phyloP scores from a whole-genome alignment of 2,797 vertebrate genomes.

The Tragopan temminckii region DNA sequence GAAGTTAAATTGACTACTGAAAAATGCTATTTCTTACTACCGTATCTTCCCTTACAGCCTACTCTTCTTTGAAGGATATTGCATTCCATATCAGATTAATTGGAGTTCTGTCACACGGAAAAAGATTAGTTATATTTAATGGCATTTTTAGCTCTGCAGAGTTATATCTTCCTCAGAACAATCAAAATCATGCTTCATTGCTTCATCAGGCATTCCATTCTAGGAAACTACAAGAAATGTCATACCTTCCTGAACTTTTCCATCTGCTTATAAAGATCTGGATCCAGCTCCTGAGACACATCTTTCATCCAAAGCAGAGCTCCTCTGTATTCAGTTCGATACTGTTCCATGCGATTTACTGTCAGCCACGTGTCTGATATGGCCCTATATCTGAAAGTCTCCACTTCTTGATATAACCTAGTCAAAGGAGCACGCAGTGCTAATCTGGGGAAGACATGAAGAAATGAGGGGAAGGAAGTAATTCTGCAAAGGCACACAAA shows the following conservation, averaged over 20 bases:
- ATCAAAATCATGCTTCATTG: conserved; percentile 35
- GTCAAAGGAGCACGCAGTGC: conserved; percentile 91
- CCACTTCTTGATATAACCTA: conserved; percentile 95
- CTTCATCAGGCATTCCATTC: neutral
- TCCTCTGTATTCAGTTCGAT: conserved; percentile 95
- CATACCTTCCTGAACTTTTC: conserved; percentile 98
- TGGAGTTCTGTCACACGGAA: conserved; percentile 57
- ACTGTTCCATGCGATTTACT: conserved; percentile 97
- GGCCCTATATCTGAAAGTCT: conserved; percentile 95
- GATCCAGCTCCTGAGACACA: conserved; percentile 96
- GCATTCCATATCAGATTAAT: conserved; percentile 52
- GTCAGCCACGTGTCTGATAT: conserved; percentile 99
- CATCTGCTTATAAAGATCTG: conserved; percentile 97
- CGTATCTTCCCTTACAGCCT: neutral
- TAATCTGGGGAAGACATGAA: conserved; percentile 79
- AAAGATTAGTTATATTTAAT: conserved; percentile 61
- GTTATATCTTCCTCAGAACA: conserved; percentile 43
- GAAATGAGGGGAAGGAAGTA: neutral
- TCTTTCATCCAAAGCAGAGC: conserved; percentile 99
- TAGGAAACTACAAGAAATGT: neutral
- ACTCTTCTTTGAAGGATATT: conserved; percentile 28
- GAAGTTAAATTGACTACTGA: conserved; percentile 49
- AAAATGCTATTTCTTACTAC: conserved; percentile 57
- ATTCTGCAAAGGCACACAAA: neutral
- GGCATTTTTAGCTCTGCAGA: conserved; percentile 50